These are phyloP conservation scores for Physeter macrocephalus DNA, from an alignment of 2,113 vertebrate species.

Conservation along the genomic window DNA sequence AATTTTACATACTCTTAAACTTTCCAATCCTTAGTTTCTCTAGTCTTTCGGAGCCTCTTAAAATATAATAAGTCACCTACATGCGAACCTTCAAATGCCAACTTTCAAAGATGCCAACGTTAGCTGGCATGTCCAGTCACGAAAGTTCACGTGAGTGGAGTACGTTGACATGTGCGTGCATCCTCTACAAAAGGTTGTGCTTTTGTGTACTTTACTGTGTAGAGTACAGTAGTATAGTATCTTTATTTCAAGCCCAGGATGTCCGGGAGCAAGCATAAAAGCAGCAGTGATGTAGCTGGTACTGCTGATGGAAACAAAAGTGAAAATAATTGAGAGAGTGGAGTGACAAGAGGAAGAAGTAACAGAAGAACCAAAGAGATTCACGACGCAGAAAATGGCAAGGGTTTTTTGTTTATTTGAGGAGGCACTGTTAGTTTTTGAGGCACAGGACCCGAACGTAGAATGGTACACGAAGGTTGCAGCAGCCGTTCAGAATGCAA, in stretches of 20 bases:
- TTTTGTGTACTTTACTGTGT: background rate
- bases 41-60: background rate
- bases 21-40: background rate
- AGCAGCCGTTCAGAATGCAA: background rate
- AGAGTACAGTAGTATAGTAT: background rate
- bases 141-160: background rate
- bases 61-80: background rate
- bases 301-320: background rate
- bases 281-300: background rate
- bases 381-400: background rate
- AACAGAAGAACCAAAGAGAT: background rate
- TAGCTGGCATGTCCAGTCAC: background rate
- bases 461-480: background rate
- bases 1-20: slow-evolving; percentile 17
- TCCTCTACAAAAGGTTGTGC: background rate
- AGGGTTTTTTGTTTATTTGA: background rate
- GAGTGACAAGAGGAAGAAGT: background rate
- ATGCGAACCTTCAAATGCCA: background rate
- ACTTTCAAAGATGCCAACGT: background rate
- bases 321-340: background rate
- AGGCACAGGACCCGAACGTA: background rate
- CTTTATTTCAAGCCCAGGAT: background rate
- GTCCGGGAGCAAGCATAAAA: background rate
- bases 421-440: background rate
- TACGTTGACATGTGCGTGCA: background rate